phyloP scores from a whole-genome alignment of 2,888 invertebrate species.

The Lissonota sp. region DNA sequence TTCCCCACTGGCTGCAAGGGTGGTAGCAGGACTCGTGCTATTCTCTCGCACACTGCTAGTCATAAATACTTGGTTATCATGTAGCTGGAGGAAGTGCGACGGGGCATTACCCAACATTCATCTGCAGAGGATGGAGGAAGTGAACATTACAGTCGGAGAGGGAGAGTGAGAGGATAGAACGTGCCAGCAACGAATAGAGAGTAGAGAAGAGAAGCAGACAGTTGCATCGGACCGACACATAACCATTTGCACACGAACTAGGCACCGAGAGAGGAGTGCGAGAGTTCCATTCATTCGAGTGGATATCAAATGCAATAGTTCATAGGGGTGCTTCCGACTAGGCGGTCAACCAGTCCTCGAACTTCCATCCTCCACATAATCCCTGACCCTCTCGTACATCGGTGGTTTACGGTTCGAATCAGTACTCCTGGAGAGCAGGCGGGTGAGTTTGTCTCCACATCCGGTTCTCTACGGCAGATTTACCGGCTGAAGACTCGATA shows the following conservation, averaged over 20 bases:
- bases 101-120: constrained; percentile 77
- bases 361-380: constrained; percentile 62
- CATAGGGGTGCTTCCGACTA: constrained; percentile 76
- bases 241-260: constrained; percentile 62
- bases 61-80: constrained; percentile 83
- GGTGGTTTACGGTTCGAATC: constrained; percentile 33
- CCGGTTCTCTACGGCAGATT: constrained; percentile 58
- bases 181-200: constrained; percentile 22
- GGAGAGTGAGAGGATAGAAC: constrained; percentile 9
- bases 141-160: not conserved
- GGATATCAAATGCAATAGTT: constrained; percentile 82
- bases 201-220: constrained; percentile 42
- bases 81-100: constrained; percentile 77
- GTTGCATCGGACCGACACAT: constrained; percentile 62
- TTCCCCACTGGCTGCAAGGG: constrained; percentile 14
- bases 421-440: constrained; percentile 23
- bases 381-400: constrained; percentile 55
- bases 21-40: constrained; percentile 11
- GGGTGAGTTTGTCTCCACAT: constrained; percentile 44
- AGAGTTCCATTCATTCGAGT: constrained; percentile 79
- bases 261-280: constrained; percentile 65
- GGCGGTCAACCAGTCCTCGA: constrained; percentile 73
- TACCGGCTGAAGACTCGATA: constrained; percentile 58
- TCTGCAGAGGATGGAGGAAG: constrained; percentile 47
- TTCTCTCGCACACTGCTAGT: constrained; percentile 65